Base-by-base conservation (phyloP, 1,140 invertebrate genomes). In the Phocides pigmalion region DNA sequence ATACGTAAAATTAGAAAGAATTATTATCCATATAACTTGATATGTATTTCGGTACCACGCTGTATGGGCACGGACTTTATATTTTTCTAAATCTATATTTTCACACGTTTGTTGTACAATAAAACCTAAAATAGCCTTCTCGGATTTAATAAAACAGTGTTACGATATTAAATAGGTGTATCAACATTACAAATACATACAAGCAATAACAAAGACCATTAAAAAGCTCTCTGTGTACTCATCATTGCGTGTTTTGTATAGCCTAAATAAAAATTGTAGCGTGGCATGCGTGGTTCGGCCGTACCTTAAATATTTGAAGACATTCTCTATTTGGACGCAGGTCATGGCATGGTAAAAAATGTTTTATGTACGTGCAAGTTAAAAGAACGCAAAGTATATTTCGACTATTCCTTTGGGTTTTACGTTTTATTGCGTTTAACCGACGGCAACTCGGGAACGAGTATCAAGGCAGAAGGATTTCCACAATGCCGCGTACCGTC, bases 271-370 rank as follows among this genome's bases (percentile, higher is more conserved):
- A 81, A 80, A 79, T 76, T 75, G 72, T 64, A 59, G 56, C 59
- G 49, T 16, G 66, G 44, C 67, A 70, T 80, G 77, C 81, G 79
- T 80, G 77, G 51, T 50, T 22, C 39, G 61, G 62, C 70, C 75
- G 61, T 64, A 76, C 77, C 72, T 75, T 84, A 76, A 84, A 84
- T 84, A 82, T 84, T 84, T 84, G 72, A 84, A 76, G 73, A 77
- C 72, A 70, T 73, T 64, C 63, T 68, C 49, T 72, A 62, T 79
- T 69, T 80, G 74, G 22, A 47, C 42, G 19, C 56, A 47, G 56
- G 44, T 5, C 56, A 58, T 78, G 70, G 47, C 64, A 65, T 53
- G 6, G 6, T 39, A 66, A 54, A 49, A 53, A 63, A 51, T 65
- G 56, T 68, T 61, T 46, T 54, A 72, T 25, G 58, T 68, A 70